These are phyloP conservation scores for Ceratotherium simum DNA, from an alignment of 2,113 vertebrate genomes.

Conservation along the genomic window DNA sequence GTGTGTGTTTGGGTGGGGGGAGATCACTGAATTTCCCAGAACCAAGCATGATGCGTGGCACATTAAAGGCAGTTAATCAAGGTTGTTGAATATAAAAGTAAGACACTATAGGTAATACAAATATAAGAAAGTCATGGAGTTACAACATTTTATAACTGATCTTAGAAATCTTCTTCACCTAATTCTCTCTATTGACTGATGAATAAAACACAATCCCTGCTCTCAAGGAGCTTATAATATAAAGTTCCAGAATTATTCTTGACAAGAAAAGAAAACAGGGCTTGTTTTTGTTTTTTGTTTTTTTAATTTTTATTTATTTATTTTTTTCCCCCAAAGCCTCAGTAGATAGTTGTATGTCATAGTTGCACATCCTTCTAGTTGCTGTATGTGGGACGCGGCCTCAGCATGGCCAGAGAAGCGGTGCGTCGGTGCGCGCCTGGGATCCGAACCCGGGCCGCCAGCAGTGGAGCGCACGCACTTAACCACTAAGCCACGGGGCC, in stretches of 20 bases:
- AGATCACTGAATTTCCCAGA: background rate
- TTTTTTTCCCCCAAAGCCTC: too few relatives aligned
- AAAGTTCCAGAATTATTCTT: constrained; percentile 8
- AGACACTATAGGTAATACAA: background rate
- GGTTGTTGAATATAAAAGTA: background rate
- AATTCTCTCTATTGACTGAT: background rate
- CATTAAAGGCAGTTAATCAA: background rate
- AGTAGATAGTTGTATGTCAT: too few relatives aligned
- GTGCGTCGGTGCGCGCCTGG: too few relatives aligned
- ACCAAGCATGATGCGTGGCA: background rate
- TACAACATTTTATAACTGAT: background rate
- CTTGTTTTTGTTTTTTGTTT: too few relatives aligned
- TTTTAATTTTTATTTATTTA: too few relatives aligned
- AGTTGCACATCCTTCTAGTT: too few relatives aligned
- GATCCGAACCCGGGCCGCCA: too few relatives aligned
- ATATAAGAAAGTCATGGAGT: background rate
- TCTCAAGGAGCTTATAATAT: background rate
- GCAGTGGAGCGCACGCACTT: too few relatives aligned
- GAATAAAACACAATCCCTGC: constrained; percentile 8
- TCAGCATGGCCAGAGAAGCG: too few relatives aligned
- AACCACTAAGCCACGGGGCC: too few relatives aligned
- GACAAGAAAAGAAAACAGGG: background rate
- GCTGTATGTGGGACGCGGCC: too few relatives aligned
- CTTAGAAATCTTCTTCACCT: background rate
- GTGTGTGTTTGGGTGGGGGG: too few relatives aligned